phyloP scores from a whole-genome alignment of 2,113 vertebrate species.

The Procapra przewalskii region DNA sequence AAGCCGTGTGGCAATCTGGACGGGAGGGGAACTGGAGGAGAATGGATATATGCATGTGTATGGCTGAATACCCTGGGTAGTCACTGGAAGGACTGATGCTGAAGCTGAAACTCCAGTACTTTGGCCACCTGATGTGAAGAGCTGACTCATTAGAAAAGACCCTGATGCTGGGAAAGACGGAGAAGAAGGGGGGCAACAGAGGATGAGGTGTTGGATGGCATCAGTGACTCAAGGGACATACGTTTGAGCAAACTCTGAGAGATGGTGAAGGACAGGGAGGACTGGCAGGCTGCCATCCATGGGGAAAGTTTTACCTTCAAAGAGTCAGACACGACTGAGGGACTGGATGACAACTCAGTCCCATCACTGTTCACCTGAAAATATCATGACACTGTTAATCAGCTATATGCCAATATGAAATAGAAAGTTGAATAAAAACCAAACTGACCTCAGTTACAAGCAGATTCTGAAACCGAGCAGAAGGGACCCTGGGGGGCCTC shows the following conservation, averaged over 20 bases:
- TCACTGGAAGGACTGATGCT: background rate
- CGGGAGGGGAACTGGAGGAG: background rate
- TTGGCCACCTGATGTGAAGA: background rate
- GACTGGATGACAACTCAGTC: background rate
- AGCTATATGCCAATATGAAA: background rate
- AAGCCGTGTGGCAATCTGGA: background rate
- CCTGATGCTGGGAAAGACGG: background rate
- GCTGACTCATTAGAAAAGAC: background rate
- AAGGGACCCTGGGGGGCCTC: background rate
- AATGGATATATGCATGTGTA: background rate
- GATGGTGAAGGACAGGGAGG: background rate
- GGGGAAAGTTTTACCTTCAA: too few relatives aligned
- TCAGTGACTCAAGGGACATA: background rate
- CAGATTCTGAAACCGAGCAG: background rate
- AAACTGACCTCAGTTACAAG: background rate
- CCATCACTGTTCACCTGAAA: background rate
- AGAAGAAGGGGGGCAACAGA: background rate
- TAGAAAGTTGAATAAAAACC: background rate
- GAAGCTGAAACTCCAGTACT: background rate
- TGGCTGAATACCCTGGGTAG: background rate
- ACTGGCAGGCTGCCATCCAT: background rate
- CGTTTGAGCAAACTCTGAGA: background rate
- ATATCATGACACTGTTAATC: background rate
- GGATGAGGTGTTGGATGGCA: background rate
- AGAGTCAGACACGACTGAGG: fast-evolving